Evolutionary conservation across 2,888 invertebrate genomes (phyloP), one percentile per base, ranked within the genome.

Genomic region (Pelosia muscerda): DNA sequence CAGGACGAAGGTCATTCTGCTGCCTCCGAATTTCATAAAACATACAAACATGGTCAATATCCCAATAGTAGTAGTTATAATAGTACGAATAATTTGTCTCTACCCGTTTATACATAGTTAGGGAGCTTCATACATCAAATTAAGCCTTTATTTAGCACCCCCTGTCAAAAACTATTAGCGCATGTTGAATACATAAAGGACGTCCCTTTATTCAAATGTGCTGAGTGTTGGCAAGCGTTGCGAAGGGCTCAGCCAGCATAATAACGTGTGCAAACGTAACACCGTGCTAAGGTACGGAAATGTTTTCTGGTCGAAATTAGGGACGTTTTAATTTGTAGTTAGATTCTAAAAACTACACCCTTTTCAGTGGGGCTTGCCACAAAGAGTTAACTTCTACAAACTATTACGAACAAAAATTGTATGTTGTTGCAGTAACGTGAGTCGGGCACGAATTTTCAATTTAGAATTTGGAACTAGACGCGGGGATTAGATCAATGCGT

Each of bases 171-270:
- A 67, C 74, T 72, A 74, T 73, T 67, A 68, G 62, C 68, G 65
- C 59, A 62, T 60, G 68, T 60, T 65, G 26, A 25, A 26, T 63
- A 68, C 69, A 68, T 73, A 69, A 63, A 67, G 67, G 62, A 26
- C n/a, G 13, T 15, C 65, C 65, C 68, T 76, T 68, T 73, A 74
- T 74, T 73, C 74, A 77, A 78, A 81, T 77, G 79, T 74, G 69
- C 68, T 73, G 81, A 81, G 74, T 57, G 53, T 63, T 58, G 59
- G 23, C 49, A 57, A 55, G 19, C 56, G 28, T 56, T 57, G 25
- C 65, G 28, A 65, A 49, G 63, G 55, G 22, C 58, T 59, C 13
- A 19, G 31, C 31, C 70, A 73, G 58, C 72, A 76, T 75, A 76
- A 76, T 75, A 73, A 68, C 65, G 49, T 67, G 57, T 63, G 66